Evolutionary conservation across 53 echinoderm and acorn worm species (phyloP).

Genomic region (Astropecten irregularis): DNA sequence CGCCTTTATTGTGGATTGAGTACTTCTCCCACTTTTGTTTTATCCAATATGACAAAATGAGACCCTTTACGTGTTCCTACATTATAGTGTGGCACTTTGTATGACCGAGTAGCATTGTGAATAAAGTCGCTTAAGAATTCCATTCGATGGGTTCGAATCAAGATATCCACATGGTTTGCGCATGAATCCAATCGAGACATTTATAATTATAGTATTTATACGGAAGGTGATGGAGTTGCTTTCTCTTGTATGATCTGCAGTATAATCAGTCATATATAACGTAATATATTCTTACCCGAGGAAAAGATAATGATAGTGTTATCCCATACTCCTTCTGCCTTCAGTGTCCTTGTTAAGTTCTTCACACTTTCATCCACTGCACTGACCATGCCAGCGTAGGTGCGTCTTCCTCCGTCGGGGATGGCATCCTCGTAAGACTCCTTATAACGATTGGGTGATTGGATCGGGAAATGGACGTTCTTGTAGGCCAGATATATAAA

Average conservation of each 20-base stretch:
- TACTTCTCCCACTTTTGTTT: no score
- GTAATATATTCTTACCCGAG: slow-evolving; percentile 50
- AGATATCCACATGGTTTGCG: no score
- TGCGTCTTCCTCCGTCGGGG: background rate
- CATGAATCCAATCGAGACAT: no score
- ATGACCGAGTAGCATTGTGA: no score
- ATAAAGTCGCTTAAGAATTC: no score
- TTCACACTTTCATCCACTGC: slow-evolving; percentile 51
- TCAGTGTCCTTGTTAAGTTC: slow-evolving; percentile 41
- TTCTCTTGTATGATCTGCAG: background rate
- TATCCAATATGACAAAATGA: no score
- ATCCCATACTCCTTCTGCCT: slow-evolving; percentile 40
- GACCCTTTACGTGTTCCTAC: no score
- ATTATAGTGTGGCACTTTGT: no score
- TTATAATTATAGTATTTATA: no score
- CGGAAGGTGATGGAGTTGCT: background rate
- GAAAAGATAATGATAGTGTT: slow-evolving; percentile 61
- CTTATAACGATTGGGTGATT: slow-evolving; percentile 28
- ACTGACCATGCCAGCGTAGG: slow-evolving; percentile 55
- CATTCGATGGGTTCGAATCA: no score
- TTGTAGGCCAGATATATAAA: slow-evolving; percentile 57
- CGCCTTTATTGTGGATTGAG: no score
- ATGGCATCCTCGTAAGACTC: slow-evolving; percentile 34
- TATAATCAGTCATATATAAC: background rate
- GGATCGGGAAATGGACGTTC: slow-evolving; percentile 40